A percentile compares a stretch with the other conserved stretches of the same genome.
These are phyloP conservation scores for Schizaphis graminum DNA, from an alignment of 2,888 invertebrate genomes.

Conservation along the genomic window DNA sequence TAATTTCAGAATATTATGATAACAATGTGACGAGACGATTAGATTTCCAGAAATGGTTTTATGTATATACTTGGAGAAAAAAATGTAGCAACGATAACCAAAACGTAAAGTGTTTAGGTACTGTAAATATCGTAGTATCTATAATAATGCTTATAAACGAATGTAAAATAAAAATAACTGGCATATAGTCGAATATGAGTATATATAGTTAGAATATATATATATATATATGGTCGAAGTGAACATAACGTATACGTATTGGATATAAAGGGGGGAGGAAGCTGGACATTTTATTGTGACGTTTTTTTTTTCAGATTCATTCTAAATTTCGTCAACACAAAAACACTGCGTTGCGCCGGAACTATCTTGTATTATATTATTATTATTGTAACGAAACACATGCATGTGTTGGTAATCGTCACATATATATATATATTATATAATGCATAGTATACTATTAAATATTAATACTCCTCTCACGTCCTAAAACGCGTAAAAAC, in stretches of 20 bases:
- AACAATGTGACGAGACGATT: neutral
- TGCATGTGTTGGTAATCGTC: neutral
- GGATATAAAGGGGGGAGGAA: neutral
- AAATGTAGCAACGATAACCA: neutral
- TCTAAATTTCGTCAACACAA: conserved; percentile 11
- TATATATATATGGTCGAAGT: neutral
- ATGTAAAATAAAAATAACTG: conserved; percentile 48
- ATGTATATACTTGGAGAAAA: neutral
- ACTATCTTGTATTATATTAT: neutral
- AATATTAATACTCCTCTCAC: neutral
- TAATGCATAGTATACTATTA: neutral
- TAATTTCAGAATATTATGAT: neutral
- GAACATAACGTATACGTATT: neutral
- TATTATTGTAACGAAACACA: neutral
- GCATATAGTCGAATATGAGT: neutral
- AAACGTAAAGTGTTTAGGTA: neutral
- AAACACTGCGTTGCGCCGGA: neutral
- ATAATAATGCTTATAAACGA: neutral
- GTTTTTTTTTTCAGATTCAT: conserved; percentile 12
- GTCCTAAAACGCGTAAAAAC: neutral
- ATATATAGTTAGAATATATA: neutral
- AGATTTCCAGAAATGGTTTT: conserved; percentile 15
- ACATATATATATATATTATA: neutral
- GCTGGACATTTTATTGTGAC: neutral
- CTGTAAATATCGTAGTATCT: neutral